Evolutionary conservation across 2,888 invertebrate genomes (phyloP), one percentile per base, ranked within the genome.

Genomic region (Cancer borealis): DNA sequence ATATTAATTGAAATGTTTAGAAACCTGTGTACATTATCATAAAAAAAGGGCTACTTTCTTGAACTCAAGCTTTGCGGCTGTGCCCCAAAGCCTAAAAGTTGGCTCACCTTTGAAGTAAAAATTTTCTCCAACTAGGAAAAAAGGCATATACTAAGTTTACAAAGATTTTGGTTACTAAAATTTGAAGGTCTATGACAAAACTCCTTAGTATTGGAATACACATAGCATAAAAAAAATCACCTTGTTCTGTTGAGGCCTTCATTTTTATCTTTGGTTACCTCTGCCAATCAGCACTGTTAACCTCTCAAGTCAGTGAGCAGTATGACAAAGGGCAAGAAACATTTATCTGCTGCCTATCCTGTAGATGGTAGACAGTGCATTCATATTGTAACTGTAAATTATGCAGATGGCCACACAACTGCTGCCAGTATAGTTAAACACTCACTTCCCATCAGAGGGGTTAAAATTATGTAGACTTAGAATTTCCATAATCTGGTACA

Each of bases 201-300:
- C 46, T 66, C 14, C 12, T 91, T n/a, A 79, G 10, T 21, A 93
- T 30, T 79, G 54, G 39, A 66, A 30, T 88, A 84, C 21, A 93
- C 60, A 17, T 45, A 88, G 47, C 26, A 49, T 54, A 91, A 84
- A 93, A 93, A 54, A 46, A 84, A 26, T n/a, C 26, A n/a, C n/a
- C 66, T 91, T 54, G 45, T 91, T 45, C 91, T 79, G 49, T 87
- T 87, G 21, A 84, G 90, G 91, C 60, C 84, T 26, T 93, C 90
- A 93, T 12, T 39, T 30, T 47, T 60, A 91, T 91, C 93, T 93
- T 84, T 91, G 93, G 91, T 93, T 93, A 49, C 90, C 45, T 79
- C 45, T 92, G 46, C 60, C 39, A 60, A n/a, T 47, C 45, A 88
- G 45, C 46, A 46, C 39, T 88, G 45, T 88, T 21, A 26, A 73